Base-by-base conservation (phyloP, 2,113 vertebrate species). In the Alethe diademata region DNA sequence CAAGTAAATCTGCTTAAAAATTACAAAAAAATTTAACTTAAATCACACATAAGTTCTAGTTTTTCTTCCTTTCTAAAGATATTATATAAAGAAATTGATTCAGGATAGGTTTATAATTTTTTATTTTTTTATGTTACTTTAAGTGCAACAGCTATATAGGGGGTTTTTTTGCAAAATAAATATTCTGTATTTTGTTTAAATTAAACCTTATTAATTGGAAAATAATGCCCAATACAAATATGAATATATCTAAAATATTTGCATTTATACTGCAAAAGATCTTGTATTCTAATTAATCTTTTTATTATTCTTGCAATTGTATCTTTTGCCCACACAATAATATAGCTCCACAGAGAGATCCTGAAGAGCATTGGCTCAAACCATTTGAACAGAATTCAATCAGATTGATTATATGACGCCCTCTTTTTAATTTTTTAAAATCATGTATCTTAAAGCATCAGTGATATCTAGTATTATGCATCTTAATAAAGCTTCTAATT, bases 11-110 rank as follows among this genome's bases (percentile, higher is more conserved):
- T 42, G 11, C 8, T 57, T 74, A 35, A 8, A 79, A 84, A 62
- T 84, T 16, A 22, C 4, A 74, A 81, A 85, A 85, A 92, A 71
- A 56, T 91, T 29, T 82, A 70, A 90, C 53, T 91, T 93, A 96
- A 97, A 94, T 80, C 53, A 94, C 95, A 88, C 3, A 9, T 69
- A 75, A 93, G 75, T 69, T 25, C 8, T 62, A 17, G 12, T 9
- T 40, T 19, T 33, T 47, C 48, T 66, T 36, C 5, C 4, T 66
- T 73, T 84, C 54, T 19, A 42, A 47, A 35, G 3, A 20, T 9
- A 20, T 60, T 80, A 42, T 29, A 13, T 19, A 53, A 62, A 36
- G 16, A 60, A 64, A 53, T 25, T 19, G 15, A 51, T 60, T 62
- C n/a, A 40, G 12, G 4, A 62, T 6, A 60, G 2, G 5, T n/a